These are phyloP conservation scores for Tinea pellionella DNA, from an alignment of 2,888 invertebrate species.

Conservation along the genomic window DNA sequence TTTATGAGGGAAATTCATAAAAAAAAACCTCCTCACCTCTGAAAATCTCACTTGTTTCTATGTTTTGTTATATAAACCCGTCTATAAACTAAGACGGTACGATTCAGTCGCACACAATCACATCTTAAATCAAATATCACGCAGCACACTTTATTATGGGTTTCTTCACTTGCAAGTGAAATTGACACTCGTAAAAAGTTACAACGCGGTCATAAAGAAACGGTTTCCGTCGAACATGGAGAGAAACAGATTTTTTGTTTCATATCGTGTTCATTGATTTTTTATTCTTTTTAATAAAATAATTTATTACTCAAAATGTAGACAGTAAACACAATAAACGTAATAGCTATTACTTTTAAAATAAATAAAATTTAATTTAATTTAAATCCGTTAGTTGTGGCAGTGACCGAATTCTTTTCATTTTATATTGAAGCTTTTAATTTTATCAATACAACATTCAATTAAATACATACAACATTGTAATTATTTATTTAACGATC, in stretches of 20 bases:
- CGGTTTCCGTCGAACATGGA: slow-evolving; percentile 12
- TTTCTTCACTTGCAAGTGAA: slow-evolving; percentile 30
- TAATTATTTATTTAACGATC: not conserved
- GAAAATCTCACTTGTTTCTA: slow-evolving; percentile 4
- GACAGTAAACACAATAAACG: not conserved
- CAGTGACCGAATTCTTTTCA: not conserved
- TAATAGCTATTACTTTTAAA: not conserved
- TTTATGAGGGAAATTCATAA: slow-evolving; percentile 15
- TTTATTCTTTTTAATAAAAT: not conserved
- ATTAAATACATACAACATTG: not conserved
- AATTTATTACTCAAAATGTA: not conserved
- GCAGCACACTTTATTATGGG: slow-evolving; percentile 32
- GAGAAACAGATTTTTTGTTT: slow-evolving; percentile 9
- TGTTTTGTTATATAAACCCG: slow-evolving; percentile 14
- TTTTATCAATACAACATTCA: slow-evolving; percentile 7
- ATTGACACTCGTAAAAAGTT: slow-evolving; percentile 34
- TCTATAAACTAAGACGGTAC: slow-evolving; percentile 19
- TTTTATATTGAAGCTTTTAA: slow-evolving; percentile 3
- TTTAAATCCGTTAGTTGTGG: slow-evolving; percentile 8
- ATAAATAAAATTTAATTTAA: not conserved
- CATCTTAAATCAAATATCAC: slow-evolving; percentile 34
- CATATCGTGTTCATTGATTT: not conserved
- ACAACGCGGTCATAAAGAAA: slow-evolving; percentile 22
- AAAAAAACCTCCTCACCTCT: slow-evolving; percentile 4
- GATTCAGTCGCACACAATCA: slow-evolving; percentile 26